phyloP scores from a whole-genome alignment of 2,797 vertebrate species.

The Micromesistius poutassou region DNA sequence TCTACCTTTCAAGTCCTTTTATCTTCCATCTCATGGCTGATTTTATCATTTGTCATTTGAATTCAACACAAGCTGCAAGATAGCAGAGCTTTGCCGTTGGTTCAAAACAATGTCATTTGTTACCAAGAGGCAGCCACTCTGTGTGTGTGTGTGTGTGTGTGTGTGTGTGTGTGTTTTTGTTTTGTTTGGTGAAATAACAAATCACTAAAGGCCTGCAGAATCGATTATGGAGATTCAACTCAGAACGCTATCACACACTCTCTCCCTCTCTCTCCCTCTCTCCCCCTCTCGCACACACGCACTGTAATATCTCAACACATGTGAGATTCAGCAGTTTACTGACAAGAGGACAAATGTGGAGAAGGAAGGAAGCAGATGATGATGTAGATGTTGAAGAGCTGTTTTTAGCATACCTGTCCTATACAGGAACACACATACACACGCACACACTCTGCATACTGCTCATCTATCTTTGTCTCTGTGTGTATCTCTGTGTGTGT shows the following conservation, averaged over 20 bases:
- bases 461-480: background rate
- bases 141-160: slow-evolving; percentile 17
- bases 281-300: background rate
- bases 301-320: background rate
- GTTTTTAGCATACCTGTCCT: background rate
- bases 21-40: slow-evolving; percentile 1
- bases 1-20: background rate
- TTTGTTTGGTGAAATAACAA: background rate
- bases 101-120: slow-evolving; percentile 8
- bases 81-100: background rate
- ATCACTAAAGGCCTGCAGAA: background rate
- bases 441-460: background rate
- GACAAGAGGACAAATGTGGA: background rate
- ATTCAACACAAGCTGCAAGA: background rate
- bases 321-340: background rate
- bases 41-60: background rate
- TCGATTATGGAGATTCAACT: background rate
- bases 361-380: background rate
- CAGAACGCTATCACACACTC: background rate
- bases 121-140: slow-evolving; percentile 16
- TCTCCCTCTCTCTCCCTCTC: background rate
- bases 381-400: background rate
- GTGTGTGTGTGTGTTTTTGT: slow-evolving; percentile 16
- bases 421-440: background rate
- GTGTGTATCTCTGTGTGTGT: background rate